Base-by-base conservation (phyloP, 2,113 vertebrate species). In the Aldabrachelys gigantea region DNA sequence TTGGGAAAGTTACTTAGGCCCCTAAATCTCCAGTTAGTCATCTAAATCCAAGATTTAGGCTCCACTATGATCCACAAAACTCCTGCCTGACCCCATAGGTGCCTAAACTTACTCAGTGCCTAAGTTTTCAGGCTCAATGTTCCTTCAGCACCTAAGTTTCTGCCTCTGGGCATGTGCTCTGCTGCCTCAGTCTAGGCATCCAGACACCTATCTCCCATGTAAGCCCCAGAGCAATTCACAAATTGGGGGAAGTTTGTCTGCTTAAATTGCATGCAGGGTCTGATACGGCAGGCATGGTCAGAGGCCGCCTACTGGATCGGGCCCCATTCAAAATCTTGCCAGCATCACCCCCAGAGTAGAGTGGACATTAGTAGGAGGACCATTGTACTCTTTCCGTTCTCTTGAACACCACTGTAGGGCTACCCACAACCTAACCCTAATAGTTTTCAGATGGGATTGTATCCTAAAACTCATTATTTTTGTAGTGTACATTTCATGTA, bases 351-450 rank as follows among this genome's bases (percentile, higher is more conserved):
- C 59, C 14, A 17, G 59, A 35, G n/a, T 27, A 56, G 52, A 59
- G 38, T 1, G 1, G 31, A 38, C 12, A 31, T 10, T n/a, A 5
- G 5, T 3, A 8, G 22, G 78, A 11, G 53, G 80, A 4, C 0
- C 9, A 69, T n/a, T 69, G 62, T n/a, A 2, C 22, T 82, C 53
- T 62, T 5, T 13, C 50, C 3, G 7, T 1, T 52, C 53, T 84
- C 19, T 52, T 86, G 27, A 76, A 76, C 52, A 54, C 38, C 17
- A 69, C 35, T 69, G 35, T 35, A 69, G 31, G 14, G 13, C 59
- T 35, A 65, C 13, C 59, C 13, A 35, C 31, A 35, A 11, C 19
- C 22, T 41, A 5, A 12, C 4, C 25, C 16, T n/a, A 75, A 4
- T 80, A 8, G 12, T 89, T 59, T 27, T 75, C 35, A 52, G 13